Percentiles rank a stretch among this genome's conserved stretches.
These are phyloP conservation scores for Trematocara stigmaticum DNA, from an alignment of 2,113 vertebrate genomes.

Conservation along the genomic window DNA sequence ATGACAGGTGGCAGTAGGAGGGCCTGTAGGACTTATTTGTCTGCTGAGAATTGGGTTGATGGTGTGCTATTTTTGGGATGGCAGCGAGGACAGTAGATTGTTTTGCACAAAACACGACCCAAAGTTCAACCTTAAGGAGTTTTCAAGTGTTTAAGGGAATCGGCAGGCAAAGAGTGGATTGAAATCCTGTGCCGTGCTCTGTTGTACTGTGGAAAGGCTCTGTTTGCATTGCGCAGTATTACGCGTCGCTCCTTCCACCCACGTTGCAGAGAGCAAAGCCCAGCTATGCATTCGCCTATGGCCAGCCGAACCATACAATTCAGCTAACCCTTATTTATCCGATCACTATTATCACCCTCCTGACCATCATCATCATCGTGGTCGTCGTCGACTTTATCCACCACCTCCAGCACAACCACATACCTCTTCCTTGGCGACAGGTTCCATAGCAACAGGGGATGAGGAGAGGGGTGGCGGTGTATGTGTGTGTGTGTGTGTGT, in stretches of 20 bases:
- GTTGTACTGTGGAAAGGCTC: constrained; percentile 51
- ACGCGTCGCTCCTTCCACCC: constrained; percentile 70
- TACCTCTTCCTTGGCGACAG: constrained; percentile 69
- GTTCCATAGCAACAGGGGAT: constrained; percentile 74
- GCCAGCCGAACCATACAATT: not conserved
- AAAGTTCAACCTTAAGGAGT: constrained; percentile 6
- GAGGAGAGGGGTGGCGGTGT: constrained; percentile 24
- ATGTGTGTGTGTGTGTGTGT: not conserved
- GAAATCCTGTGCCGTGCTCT: not conserved
- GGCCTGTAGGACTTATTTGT: constrained; percentile 47
- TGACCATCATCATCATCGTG: not conserved
- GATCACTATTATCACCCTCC: constrained; percentile 1
- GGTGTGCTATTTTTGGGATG: constrained; percentile 36
- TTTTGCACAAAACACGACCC: not conserved
- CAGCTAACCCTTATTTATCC: not conserved
- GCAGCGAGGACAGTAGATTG: not conserved
- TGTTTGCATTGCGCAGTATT: constrained; percentile 73
- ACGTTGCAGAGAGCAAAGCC: constrained; percentile 66
- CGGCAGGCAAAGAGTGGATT: not conserved
- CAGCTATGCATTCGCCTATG: constrained; percentile 1
- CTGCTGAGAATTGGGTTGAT: constrained; percentile 36
- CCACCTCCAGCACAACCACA: constrained; percentile 51
- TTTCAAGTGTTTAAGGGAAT: not conserved
- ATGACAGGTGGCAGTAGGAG: constrained; percentile 58
- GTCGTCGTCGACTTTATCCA: not conserved